Conservation (phyloP, 2,888 invertebrate genomes). For the Ganaspis brasiliensis region DNA sequence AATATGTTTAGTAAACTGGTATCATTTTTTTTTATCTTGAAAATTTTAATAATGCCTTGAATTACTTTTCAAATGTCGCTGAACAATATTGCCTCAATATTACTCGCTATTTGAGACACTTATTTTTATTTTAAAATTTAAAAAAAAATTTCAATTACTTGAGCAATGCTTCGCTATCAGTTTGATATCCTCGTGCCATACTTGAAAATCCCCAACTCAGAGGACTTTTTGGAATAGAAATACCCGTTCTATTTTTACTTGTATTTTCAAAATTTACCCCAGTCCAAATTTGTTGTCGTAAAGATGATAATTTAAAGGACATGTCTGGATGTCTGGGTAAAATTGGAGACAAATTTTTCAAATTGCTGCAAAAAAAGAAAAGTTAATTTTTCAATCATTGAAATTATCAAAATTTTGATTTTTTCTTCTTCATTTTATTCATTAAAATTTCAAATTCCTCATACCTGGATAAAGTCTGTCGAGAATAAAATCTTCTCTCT, state of each 20-base stretch:
- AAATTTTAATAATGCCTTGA: too few species aligned
- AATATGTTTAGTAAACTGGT: too few species aligned
- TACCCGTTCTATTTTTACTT: conserved; percentile 51
- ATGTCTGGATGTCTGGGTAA: conserved; percentile 80
- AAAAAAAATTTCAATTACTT: conserved; percentile 80
- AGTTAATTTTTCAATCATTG: too few species aligned
- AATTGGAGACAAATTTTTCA: conserved; percentile 71
- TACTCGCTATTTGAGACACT: too few species aligned
- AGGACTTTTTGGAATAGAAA: conserved; percentile 78
- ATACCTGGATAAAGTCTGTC: conserved; percentile 68
- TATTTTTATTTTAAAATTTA: too few species aligned
- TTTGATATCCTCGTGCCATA: conserved; percentile 83
- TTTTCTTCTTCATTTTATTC: neutral
- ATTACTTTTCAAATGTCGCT: too few species aligned
- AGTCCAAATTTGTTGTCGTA: conserved; percentile 90
- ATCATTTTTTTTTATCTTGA: too few species aligned
- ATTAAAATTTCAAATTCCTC: conserved; percentile 24
- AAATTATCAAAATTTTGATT: too few species aligned
- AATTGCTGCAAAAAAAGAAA: conserved; percentile 61
- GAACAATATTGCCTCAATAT: too few species aligned
- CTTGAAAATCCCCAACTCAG: conserved; percentile 87
- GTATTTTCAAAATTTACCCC: conserved; percentile 83
- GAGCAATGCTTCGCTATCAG: conserved; percentile 84
- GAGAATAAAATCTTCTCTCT: conserved; percentile 63
- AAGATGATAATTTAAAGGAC: conserved; percentile 85